Conservation (phyloP, 2,797 vertebrate species). For the Chromobotia macracanthus region DNA sequence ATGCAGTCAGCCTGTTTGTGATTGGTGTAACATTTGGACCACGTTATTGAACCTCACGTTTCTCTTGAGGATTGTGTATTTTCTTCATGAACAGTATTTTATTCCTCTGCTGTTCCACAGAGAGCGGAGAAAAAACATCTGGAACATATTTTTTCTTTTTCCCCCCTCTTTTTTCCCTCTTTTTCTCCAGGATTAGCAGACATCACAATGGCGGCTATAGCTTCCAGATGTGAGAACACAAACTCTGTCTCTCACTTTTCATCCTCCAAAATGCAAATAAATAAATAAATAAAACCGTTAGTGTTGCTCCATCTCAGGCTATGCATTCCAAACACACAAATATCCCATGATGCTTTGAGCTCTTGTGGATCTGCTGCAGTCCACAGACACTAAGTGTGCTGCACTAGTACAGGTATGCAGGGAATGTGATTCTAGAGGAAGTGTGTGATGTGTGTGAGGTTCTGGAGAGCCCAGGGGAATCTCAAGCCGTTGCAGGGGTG, state of each 20-base stretch:
- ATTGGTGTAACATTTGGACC: not conserved
- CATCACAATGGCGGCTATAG: slow-evolving; percentile 78
- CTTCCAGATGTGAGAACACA: slow-evolving; percentile 78
- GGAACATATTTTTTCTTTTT: slow-evolving; percentile 77
- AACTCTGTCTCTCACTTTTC: slow-evolving; percentile 19
- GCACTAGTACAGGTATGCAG: slow-evolving; percentile 72
- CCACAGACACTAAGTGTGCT: slow-evolving; percentile 43
- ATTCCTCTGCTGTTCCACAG: slow-evolving; percentile 71
- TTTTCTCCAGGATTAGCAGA: slow-evolving; percentile 78
- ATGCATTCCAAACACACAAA: slow-evolving; percentile 11
- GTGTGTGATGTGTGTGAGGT: slow-evolving; percentile 47
- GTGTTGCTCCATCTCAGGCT: slow-evolving; percentile 6
- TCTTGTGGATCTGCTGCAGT: slow-evolving; percentile 31
- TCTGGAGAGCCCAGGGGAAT: slow-evolving; percentile 39
- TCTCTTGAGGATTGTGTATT: slow-evolving; percentile 66
- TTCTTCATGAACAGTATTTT: slow-evolving; percentile 71
- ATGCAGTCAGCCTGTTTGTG: slow-evolving; percentile 9
- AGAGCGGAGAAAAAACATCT: slow-evolving; percentile 81
- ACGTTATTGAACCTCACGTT: not conserved
- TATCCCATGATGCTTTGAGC: slow-evolving; percentile 30
- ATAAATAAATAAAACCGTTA: slow-evolving; percentile 2
- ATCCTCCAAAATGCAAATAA: not conserved
- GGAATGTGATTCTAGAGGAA: slow-evolving; percentile 76
- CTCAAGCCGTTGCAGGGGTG: slow-evolving; percentile 20
- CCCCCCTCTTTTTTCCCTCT: slow-evolving; percentile 55